phyloP scores from a whole-genome alignment of 2,797 vertebrate genomes.

The Manis crassicaudata region DNA sequence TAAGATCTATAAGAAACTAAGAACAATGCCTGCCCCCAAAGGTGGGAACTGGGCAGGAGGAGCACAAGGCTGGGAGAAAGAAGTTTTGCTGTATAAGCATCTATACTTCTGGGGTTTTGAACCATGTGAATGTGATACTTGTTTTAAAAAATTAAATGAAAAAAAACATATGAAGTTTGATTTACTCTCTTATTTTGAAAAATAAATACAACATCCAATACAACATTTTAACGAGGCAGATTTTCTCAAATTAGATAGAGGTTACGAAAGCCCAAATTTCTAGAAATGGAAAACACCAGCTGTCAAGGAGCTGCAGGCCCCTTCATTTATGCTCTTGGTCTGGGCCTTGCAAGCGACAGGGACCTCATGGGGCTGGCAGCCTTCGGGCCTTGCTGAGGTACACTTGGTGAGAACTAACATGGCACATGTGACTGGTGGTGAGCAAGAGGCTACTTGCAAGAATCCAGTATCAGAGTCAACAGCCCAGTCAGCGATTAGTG shows the following conservation, averaged over 20 bases:
- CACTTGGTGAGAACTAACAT: background rate
- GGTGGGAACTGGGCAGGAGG: background rate
- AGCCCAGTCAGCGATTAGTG: background rate
- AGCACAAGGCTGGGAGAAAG: background rate
- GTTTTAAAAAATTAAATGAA: conserved; percentile 8
- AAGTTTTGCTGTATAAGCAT: background rate
- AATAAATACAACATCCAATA: background rate
- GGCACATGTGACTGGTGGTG: background rate
- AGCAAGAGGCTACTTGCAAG: background rate
- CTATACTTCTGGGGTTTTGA: background rate
- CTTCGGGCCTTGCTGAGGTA: background rate
- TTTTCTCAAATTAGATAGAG: background rate
- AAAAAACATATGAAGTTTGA: background rate
- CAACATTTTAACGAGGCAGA: background rate
- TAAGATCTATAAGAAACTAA: background rate
- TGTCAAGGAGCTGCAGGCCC: background rate
- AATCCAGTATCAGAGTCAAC: background rate
- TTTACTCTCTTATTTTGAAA: conserved; percentile 28
- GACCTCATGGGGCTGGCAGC: background rate
- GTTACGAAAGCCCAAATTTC: background rate
- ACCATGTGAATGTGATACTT: background rate
- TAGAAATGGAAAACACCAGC: background rate
- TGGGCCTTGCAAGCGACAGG: background rate
- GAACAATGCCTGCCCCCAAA: background rate
- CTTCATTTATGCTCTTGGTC: background rate